Evolutionary conservation across 2,797 vertebrate genomes (phyloP).

Genomic region (Pseudomugil tenellus): DNA sequence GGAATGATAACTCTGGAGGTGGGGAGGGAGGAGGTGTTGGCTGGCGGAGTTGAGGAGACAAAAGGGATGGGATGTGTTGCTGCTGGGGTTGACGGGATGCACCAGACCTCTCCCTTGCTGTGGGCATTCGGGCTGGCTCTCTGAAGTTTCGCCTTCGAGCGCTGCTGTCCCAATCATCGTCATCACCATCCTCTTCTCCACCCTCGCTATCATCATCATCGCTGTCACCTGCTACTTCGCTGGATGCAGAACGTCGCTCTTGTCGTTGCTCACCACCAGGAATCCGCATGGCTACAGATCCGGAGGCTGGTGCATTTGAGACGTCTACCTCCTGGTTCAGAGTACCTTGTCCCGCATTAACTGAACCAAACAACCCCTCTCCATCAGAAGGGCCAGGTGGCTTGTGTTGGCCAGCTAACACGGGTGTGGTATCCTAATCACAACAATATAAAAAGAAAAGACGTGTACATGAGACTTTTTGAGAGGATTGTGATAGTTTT

Average conservation of each 20-base stretch:
- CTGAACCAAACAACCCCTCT: conserved; percentile 59
- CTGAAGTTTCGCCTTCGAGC: conserved; percentile 68
- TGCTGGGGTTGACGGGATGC: conserved; percentile 79
- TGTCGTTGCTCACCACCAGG: conserved; percentile 52
- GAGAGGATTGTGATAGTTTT: not conserved
- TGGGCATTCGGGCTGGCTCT: conserved; percentile 71
- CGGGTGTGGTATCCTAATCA: conserved; percentile 73
- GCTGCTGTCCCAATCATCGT: conserved; percentile 77
- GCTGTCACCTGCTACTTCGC: conserved; percentile 75
- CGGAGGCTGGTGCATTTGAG: conserved; percentile 72
- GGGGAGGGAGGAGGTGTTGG: conserved; percentile 82
- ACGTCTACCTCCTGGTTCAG: conserved; percentile 72
- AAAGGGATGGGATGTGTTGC: conserved; percentile 80
- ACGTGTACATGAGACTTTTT: conserved; percentile 1
- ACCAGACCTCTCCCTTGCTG: conserved; percentile 77
- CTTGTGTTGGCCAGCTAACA: conserved; percentile 71
- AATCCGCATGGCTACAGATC: conserved; percentile 67
- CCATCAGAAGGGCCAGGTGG: conserved; percentile 69
- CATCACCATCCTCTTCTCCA: conserved; percentile 76
- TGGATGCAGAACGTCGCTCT: conserved; percentile 68
- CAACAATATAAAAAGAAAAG: conserved; percentile 33
- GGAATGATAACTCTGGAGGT: conserved; percentile 83
- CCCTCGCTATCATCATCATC: conserved; percentile 80
- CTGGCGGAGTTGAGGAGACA: conserved; percentile 82
- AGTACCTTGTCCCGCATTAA: conserved; percentile 62